Conservation (phyloP, 2,113 vertebrate species). For the Galbula dea region DNA sequence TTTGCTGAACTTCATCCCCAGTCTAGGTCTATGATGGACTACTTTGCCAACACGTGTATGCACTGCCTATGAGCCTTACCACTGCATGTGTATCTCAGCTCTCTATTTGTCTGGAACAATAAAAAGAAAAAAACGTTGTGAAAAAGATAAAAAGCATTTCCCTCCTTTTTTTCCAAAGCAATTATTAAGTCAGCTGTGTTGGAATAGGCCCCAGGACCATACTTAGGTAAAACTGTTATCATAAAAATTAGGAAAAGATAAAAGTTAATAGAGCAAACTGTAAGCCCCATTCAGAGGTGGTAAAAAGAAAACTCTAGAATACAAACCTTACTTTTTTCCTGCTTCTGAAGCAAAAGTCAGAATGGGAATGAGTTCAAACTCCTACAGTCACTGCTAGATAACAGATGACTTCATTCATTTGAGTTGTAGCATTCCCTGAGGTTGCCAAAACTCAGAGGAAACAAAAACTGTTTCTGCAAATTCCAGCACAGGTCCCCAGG, state of each 20-base stretch:
- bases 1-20: not conserved
- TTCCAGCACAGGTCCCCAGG: not conserved
- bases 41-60: not conserved
- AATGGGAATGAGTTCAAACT: not conserved
- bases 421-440: not conserved
- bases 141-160: not conserved
- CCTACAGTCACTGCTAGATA: not conserved
- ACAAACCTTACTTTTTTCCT: not conserved
- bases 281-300: not conserved
- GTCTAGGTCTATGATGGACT: not conserved
- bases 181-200: not conserved
- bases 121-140: not conserved
- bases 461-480: not conserved
- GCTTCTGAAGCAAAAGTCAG: not conserved
- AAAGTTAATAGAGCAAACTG: not conserved
- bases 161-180: not conserved
- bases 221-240: not conserved
- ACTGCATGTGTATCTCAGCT: not conserved
- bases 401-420: constrained; percentile 19
- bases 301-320: not conserved
- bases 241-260: not conserved
- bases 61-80: not conserved
- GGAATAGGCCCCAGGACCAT: not conserved
- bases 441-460: not conserved
- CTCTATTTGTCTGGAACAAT: not conserved